Evolutionary conservation across 2,888 invertebrate species (phyloP).

Genomic region (Portevinia maculata): DNA sequence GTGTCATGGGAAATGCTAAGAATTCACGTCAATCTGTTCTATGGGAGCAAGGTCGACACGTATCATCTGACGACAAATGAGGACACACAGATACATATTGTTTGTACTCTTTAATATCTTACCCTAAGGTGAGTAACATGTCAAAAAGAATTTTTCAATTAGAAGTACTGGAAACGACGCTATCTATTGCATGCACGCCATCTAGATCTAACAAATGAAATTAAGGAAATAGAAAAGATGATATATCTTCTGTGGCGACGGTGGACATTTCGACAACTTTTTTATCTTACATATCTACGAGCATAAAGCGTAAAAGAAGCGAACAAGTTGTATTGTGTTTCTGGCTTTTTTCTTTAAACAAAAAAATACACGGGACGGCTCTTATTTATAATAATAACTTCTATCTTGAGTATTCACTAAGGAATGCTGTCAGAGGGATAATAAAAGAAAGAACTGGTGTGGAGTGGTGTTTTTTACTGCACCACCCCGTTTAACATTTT

Average conservation of each 20-base stretch:
- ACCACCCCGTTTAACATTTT: constrained; percentile 47
- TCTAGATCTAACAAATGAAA: constrained; percentile 32
- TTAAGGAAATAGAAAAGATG: constrained; percentile 56
- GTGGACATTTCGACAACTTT: constrained; percentile 49
- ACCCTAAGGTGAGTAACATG: constrained; percentile 50
- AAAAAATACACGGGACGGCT: too few species aligned
- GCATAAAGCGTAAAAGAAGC: neutral
- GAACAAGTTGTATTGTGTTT: constrained; percentile 10
- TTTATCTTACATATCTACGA: constrained; percentile 28
- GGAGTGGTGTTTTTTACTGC: constrained; percentile 16
- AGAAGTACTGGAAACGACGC: neutral
- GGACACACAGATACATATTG: neutral
- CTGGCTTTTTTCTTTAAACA: constrained; percentile 15
- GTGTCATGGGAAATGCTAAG: constrained; percentile 47
- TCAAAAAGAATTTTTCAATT: constrained; percentile 22
- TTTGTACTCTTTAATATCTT: constrained; percentile 10
- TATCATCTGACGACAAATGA: constrained; percentile 46
- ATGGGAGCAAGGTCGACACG: constrained; percentile 59
- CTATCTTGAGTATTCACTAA: constrained; percentile 16
- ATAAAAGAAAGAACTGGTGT: constrained; percentile 32
- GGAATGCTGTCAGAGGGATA: constrained; percentile 29
- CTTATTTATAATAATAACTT: constrained; percentile 8
- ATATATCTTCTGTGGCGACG: constrained; percentile 38
- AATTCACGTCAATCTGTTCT: constrained; percentile 25
- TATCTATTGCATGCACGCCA: constrained; percentile 7